Evolutionary conservation across 2,797 vertebrate species (phyloP).

Genomic region (Choloepus didactylus): DNA sequence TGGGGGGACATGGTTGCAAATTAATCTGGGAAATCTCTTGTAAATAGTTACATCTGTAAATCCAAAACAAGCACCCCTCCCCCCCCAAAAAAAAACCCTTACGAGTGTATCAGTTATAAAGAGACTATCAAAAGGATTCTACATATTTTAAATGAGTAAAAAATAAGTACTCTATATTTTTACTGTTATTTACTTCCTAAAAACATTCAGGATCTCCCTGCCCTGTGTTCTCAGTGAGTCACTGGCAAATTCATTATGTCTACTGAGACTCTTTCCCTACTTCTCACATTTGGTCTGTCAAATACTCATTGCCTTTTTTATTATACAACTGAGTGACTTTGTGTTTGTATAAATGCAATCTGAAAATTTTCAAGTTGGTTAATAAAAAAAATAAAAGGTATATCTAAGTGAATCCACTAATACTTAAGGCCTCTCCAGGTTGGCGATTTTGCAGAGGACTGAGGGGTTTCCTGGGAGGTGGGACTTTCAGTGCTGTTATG

Average conservation of each 20-base stretch:
- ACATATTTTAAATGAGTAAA: conserved; percentile 19
- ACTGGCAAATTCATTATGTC: neutral
- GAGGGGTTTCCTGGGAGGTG: neutral
- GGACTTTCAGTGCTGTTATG: neutral
- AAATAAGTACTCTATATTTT: neutral
- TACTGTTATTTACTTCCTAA: neutral
- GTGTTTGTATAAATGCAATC: neutral
- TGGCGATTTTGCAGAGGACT: neutral
- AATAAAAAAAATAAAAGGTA: neutral
- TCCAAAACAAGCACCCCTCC: neutral
- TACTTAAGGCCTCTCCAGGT: no score
- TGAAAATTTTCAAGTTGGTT: neutral
- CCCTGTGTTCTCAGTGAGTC: neutral
- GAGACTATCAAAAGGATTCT: neutral
- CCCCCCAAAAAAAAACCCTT: neutral
- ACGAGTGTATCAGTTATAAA: neutral
- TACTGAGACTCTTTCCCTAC: neutral
- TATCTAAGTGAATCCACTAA: neutral
- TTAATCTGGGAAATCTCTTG: neutral
- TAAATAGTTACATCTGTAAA: neutral
- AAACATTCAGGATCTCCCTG: neutral
- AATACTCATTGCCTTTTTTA: neutral
- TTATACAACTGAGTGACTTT: neutral
- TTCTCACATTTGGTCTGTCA: neutral
- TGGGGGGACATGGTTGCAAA: neutral